These are phyloP conservation scores for Antitype chi DNA, from an alignment of 2,888 invertebrate species.

Conservation along the genomic window DNA sequence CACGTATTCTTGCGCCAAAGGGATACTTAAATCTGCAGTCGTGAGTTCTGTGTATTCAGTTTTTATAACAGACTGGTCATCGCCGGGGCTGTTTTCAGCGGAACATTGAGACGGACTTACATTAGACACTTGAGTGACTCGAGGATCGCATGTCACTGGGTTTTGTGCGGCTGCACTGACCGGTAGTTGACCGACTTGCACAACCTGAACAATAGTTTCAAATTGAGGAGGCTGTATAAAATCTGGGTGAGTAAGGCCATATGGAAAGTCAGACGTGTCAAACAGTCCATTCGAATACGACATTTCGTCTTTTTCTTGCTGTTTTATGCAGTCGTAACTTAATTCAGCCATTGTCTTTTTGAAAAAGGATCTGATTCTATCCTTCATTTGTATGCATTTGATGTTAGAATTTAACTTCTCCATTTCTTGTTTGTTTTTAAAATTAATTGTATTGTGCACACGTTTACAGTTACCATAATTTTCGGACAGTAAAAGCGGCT, in stretches of 20 bases:
- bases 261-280: constrained; percentile 63
- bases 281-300: constrained; percentile 24
- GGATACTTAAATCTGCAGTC: constrained; percentile 84
- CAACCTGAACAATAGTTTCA: constrained; percentile 89
- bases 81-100: constrained; percentile 81
- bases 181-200: constrained; percentile 90
- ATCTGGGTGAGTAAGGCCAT: constrained; percentile 81
- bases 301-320: constrained; percentile 68
- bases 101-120: constrained; percentile 87
- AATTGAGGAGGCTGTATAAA: constrained; percentile 90
- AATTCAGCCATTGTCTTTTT: constrained; percentile 78
- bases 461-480: constrained; percentile 67
- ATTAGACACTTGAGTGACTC: constrained; percentile 86
- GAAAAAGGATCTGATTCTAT: constrained; percentile 83
- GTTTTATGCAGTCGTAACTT: constrained; percentile 68
- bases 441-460: constrained; percentile 50
- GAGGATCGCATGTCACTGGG: constrained; percentile 86
- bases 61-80: constrained; percentile 81
- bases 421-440: constrained; percentile 69
- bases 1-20: constrained; percentile 81
- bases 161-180: constrained; percentile 87
- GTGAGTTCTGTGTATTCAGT: constrained; percentile 88
- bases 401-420: constrained; percentile 73
- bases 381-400: constrained; percentile 77
- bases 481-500: constrained; percentile 87